Percentiles rank a stretch among this genome's conserved stretches.
Conservation (phyloP, 2,888 invertebrate genomes). For the Cantharis rufa region DNA sequence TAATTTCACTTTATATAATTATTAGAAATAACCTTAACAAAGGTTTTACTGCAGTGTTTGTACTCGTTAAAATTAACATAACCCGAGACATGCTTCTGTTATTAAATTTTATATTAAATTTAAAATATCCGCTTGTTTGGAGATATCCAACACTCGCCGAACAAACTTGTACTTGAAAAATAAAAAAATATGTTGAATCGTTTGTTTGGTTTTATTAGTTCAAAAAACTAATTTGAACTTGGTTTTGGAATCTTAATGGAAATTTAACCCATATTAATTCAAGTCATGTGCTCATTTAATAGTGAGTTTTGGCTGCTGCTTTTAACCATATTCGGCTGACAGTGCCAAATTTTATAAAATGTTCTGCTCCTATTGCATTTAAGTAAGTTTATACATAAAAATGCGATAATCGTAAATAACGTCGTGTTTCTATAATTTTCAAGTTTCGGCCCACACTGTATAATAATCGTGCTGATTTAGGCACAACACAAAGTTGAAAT, state of each 20-base stretch:
- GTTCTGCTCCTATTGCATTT: background rate
- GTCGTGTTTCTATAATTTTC: background rate
- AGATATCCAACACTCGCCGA: background rate
- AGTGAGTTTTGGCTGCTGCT: background rate
- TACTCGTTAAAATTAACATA: background rate
- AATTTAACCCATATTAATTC: background rate
- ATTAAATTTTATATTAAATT: background rate
- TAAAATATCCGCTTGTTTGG: background rate
- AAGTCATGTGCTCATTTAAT: constrained; percentile 1
- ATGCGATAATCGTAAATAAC: background rate
- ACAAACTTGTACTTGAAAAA: background rate
- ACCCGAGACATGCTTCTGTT: background rate
- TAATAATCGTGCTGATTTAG: background rate
- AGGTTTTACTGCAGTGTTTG: background rate
- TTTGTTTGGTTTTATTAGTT: background rate
- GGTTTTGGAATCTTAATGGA: background rate
- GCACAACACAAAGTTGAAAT: background rate
- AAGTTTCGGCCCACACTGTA: background rate
- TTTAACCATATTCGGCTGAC: background rate
- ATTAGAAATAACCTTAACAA: background rate
- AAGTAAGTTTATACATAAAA: background rate
- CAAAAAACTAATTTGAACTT: background rate
- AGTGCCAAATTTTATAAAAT: background rate
- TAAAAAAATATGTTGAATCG: background rate
- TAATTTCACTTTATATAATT: background rate